Percentiles rank a stretch among this genome's conserved stretches.
Conservation (phyloP, 2,797 vertebrate genomes). For the Acomys russatus region DNA sequence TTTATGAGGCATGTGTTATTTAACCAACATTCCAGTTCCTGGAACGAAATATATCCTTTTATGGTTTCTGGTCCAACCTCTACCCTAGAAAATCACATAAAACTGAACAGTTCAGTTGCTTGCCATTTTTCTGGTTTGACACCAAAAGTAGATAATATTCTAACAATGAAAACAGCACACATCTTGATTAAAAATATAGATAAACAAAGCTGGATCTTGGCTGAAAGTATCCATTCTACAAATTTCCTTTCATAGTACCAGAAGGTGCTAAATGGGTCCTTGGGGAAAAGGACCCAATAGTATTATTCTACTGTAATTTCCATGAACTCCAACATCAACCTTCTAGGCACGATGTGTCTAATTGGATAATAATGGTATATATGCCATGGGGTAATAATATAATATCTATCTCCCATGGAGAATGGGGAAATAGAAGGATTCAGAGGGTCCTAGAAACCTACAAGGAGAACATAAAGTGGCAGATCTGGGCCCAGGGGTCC, state of each 20-base stretch:
- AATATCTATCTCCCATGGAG: too few species aligned
- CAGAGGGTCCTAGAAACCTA: too few species aligned
- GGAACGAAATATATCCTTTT: background rate
- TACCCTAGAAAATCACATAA: background rate
- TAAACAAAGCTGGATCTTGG: background rate
- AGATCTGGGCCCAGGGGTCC: too few species aligned
- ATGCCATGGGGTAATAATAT: background rate
- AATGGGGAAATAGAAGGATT: too few species aligned
- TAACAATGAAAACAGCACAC: background rate
- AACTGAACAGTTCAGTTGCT: background rate
- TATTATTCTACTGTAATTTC: background rate
- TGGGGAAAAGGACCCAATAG: background rate
- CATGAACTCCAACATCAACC: background rate
- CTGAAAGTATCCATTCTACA: background rate
- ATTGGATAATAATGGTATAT: background rate
- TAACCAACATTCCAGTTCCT: background rate
- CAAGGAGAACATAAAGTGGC: too few species aligned
- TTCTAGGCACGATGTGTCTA: background rate
- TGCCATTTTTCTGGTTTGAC: background rate
- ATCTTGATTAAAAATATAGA: background rate
- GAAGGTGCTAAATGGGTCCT: background rate
- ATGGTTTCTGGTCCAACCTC: too few species aligned
- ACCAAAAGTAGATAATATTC: too few species aligned
- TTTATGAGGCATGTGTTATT: background rate
- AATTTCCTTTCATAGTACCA: background rate